phyloP scores from a whole-genome alignment of 2,113 vertebrate genomes.

The Osmerus mordax region DNA sequence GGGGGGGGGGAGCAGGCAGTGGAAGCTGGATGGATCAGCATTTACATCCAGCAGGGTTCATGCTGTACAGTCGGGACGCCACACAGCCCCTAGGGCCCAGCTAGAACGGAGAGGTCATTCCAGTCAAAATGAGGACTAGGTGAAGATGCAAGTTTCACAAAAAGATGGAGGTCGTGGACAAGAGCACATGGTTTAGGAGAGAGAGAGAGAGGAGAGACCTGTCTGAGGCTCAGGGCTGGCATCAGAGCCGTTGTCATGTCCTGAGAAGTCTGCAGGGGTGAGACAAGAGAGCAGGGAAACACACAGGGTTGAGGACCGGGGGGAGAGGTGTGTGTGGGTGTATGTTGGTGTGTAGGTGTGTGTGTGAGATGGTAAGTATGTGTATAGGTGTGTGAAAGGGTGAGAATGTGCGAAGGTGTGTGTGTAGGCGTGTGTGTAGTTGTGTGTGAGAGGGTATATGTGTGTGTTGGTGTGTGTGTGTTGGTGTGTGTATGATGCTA shows the following conservation, averaged over 20 bases:
- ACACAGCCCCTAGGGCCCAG: neutral
- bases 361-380: no score
- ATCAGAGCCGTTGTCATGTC: slow-evolving; percentile 94
- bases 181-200: slow-evolving; percentile 47
- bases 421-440: no score
- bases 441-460: no score
- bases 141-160: slow-evolving; percentile 60
- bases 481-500: slow-evolving; percentile 20
- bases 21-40: no score
- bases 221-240: slow-evolving; percentile 84
- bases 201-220: slow-evolving; percentile 85
- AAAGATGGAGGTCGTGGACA: slow-evolving; percentile 49
- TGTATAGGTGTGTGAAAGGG: no score
- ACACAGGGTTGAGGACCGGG: slow-evolving; percentile 60
- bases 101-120: slow-evolving; percentile 55
- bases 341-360: no score
- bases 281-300: slow-evolving; percentile 80
- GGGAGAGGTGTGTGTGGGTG: slow-evolving; percentile 20
- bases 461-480: no score
- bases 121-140: slow-evolving; percentile 38
- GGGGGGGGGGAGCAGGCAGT: neutral
- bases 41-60: no score
- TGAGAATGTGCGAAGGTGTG: no score
- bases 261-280: slow-evolving; percentile 90
- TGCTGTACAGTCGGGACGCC: no score